Conservation (phyloP, 2,888 invertebrate species). For the Yponomeuta malinellus region DNA sequence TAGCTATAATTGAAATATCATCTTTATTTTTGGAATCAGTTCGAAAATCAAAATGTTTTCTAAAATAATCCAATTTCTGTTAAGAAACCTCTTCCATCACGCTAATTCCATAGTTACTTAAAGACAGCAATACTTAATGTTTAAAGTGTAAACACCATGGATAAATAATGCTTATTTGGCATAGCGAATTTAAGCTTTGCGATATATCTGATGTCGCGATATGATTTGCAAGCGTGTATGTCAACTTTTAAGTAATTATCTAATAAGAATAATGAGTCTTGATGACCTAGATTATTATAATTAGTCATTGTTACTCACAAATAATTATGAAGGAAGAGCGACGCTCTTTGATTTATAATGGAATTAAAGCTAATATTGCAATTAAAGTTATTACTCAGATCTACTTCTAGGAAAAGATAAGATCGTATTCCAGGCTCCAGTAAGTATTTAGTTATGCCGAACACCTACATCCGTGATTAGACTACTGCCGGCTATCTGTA, state of each 20-base stretch:
- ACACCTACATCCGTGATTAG: too few relatives aligned
- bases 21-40: too few relatives aligned
- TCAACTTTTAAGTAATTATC: background rate
- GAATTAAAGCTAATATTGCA: background rate
- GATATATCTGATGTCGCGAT: background rate
- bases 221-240: background rate
- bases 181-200: background rate
- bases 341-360: background rate
- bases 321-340: background rate
- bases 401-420: background rate
- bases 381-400: background rate
- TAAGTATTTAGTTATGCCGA: too few relatives aligned
- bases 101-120: too few relatives aligned
- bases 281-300: background rate
- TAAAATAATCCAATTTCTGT: background rate
- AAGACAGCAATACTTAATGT: too few relatives aligned
- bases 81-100: too few relatives aligned
- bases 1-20: too few relatives aligned
- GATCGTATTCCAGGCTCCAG: background rate
- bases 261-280: constrained; percentile 1
- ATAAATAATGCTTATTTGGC: background rate
- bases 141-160: too few relatives aligned
- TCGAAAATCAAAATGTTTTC: background rate
- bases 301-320: background rate
- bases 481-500: too few relatives aligned